Conservation (phyloP, 2,888 invertebrate genomes). For the Drosophila ustulata region DNA sequence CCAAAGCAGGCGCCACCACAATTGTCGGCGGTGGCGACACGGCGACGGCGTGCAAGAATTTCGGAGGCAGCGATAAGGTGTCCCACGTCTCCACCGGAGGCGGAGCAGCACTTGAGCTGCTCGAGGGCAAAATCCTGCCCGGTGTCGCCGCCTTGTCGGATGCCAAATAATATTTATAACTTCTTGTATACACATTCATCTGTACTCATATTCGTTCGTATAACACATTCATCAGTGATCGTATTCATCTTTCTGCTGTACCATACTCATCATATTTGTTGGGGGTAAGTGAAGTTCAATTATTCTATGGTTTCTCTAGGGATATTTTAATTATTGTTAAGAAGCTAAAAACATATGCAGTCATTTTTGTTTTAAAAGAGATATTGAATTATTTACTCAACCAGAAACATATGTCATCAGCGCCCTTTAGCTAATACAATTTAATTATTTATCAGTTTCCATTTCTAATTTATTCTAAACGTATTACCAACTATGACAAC, state of each 20-base stretch:
- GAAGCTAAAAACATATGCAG: too few species aligned
- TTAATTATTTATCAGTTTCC: too few species aligned
- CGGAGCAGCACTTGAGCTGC: slow-evolving; percentile 94
- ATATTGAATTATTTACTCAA: too few species aligned
- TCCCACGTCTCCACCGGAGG: slow-evolving; percentile 97
- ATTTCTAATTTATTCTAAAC: too few species aligned
- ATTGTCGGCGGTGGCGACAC: slow-evolving; percentile 99
- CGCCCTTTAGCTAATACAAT: too few species aligned
- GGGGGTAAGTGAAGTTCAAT: not conserved
- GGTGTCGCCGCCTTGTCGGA: slow-evolving; percentile 91
- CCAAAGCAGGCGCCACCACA: slow-evolving; percentile 91
- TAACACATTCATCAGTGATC: not conserved
- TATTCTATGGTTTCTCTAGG: not conserved
- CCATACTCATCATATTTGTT: not conserved
- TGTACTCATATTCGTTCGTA: too few species aligned
- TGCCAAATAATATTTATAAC: slow-evolving; percentile 43
- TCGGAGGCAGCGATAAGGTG: slow-evolving; percentile 94
- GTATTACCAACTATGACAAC: too few species aligned
- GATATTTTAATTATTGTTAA: too few species aligned
- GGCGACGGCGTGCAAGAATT: slow-evolving; percentile 97
- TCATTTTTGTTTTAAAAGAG: too few species aligned
- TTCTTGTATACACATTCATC: too few species aligned
- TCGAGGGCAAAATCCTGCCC: slow-evolving; percentile 95
- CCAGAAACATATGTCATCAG: too few species aligned
- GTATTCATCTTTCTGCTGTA: not conserved